Evolutionary conservation across 2,797 vertebrate species (phyloP).

Genomic region (Sebastes hubbsi): DNA sequence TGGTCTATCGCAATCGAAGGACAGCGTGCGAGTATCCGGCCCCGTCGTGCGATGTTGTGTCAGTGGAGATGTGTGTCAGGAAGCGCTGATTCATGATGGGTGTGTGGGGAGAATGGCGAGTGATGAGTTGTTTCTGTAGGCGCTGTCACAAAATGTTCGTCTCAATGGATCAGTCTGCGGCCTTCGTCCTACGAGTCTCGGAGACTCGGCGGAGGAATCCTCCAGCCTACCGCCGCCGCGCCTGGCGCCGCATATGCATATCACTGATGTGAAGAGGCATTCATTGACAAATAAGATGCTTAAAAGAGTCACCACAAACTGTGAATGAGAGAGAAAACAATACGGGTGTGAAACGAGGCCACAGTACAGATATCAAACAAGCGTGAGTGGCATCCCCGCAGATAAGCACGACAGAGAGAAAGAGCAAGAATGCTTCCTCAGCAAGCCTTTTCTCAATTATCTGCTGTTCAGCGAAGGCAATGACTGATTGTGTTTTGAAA

Average conservation of each 20-base stretch:
- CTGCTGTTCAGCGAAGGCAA: conserved; percentile 59
- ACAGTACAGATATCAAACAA: conserved; percentile 45
- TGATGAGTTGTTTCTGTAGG: conserved; percentile 61
- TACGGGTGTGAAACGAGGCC: conserved; percentile 34
- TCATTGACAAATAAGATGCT: conserved; percentile 38
- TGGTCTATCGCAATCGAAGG: conserved; percentile 40
- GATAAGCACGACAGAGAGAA: conserved; percentile 34
- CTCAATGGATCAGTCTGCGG: conserved; percentile 44
- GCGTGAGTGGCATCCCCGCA: conserved; percentile 36
- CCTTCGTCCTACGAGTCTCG: conserved; percentile 21
- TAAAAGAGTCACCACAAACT: conserved; percentile 35
- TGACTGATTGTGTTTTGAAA: conserved; percentile 53
- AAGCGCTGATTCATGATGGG: conserved; percentile 66
- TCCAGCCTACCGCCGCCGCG: neutral
- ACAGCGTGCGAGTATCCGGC: conserved; percentile 41
- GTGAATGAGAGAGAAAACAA: conserved; percentile 44
- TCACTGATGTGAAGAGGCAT: conserved; percentile 31
- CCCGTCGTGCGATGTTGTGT: conserved; percentile 56
- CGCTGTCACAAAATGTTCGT: conserved; percentile 69
- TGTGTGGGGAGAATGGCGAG: conserved; percentile 51
- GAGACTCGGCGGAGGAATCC: conserved; percentile 33
- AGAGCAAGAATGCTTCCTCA: conserved; percentile 55
- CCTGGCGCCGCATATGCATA: conserved; percentile 29
- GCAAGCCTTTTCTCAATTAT: conserved; percentile 65
- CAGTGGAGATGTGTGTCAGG: conserved; percentile 62